Evolutionary conservation across 2,888 invertebrate genomes (phyloP).

Genomic region (Polyommatus iphigenia): DNA sequence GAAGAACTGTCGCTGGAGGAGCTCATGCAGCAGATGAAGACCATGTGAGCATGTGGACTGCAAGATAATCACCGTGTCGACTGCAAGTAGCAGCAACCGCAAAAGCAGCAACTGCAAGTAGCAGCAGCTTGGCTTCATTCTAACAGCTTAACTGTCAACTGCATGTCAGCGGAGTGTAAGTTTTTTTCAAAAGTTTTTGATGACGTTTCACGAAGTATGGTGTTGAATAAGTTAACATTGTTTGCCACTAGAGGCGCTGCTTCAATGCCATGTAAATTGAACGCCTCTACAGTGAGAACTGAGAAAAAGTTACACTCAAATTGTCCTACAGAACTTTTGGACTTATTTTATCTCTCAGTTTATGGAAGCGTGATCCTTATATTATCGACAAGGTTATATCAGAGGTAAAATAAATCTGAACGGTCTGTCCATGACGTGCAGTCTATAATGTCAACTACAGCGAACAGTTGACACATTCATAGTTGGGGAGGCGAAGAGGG

Average conservation of each 20-base stretch:
- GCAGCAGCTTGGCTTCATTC: neutral
- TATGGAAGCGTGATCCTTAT: neutral
- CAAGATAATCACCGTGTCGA: neutral
- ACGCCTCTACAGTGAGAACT: too few relatives aligned
- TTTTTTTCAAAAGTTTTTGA: neutral
- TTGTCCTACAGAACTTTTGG: neutral
- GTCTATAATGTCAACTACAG: neutral
- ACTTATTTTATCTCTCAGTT: neutral
- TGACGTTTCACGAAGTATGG: neutral
- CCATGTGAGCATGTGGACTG: constrained; percentile 80
- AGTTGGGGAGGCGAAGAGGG: too few relatives aligned
- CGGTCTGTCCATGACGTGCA: too few relatives aligned
- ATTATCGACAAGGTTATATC: neutral
- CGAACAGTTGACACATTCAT: neutral
- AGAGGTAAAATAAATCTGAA: neutral
- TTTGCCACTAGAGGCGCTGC: neutral
- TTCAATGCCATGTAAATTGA: too few relatives aligned
- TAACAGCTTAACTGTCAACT: neutral
- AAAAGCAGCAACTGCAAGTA: neutral
- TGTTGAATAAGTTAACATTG: neutral
- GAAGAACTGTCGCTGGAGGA: constrained; percentile 89
- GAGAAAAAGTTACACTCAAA: too few relatives aligned
- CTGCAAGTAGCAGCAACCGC: neutral
- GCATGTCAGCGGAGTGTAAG: neutral
- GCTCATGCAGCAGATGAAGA: constrained; percentile 95